Base-by-base conservation (phyloP, 2,797 vertebrate species). In the Sebastes vulpes region DNA sequence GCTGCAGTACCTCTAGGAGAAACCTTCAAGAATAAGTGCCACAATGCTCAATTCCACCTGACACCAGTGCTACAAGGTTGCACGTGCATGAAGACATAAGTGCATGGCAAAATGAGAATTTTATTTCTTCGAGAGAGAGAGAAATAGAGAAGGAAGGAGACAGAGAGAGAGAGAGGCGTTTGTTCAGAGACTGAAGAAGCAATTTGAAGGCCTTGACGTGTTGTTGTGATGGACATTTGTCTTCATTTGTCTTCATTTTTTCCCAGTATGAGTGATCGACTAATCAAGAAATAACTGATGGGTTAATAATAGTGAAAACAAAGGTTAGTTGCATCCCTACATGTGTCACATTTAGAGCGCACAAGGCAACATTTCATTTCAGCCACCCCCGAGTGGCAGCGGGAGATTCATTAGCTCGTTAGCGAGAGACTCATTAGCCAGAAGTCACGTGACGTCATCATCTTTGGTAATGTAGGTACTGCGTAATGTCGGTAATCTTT, bases 321-420 rank as follows among this genome's bases (percentile, higher is more conserved):
- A 81, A 56, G 79, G 58, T 79, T 72, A 46, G 53, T 23, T 25
- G 32, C 72, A 50, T 70, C 56, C 46, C 64, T 31, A 32, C 53
- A 72, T 52, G 66, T 75, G 72, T 83, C 77, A 65, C 72, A 82
- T 53, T 85, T 35, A 74, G 54, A 54, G 61, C 23, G 60, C 68
- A 67, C 14, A 59, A 72, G 42, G 59, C 75, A 61, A 59, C 77
- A 60, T 85, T 89, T 89, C 26, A 75, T 87, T 81, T 60, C 56
- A 16, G 72, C 75, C 57, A 60, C 70, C 23, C 48, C 72, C 1
- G 53, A 77, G 76, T 29, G 77, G 89, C 89, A 87, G 89, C 76
- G 57, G 78, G 81, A 87, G 90, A 93, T 90, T 84, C 86, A 92
- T 92, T 82, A 87, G 84, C 83, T 93, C 88, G 73, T 92, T 91